Evolutionary conservation across 2,888 invertebrate genomes (phyloP), one percentile per base, ranked within the genome.

Genomic region (Drosophila diplacantha): DNA sequence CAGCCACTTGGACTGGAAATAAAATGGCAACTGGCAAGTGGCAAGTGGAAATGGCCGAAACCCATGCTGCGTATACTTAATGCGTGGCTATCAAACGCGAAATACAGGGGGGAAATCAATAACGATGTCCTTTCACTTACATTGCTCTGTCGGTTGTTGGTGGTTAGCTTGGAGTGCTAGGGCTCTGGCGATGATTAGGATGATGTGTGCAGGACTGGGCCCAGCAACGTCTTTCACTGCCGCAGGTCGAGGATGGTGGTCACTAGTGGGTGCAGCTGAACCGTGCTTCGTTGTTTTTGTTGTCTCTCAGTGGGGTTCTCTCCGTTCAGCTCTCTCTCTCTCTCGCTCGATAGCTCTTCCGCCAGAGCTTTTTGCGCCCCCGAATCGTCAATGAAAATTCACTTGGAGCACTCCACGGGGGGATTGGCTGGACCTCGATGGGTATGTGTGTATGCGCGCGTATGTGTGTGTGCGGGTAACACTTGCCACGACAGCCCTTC

Each of bases 261-360:
- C 51, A 49, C 24, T 32, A n/a, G 24, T 52, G 46, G 70, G 74
- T 75, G 84, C 78, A 81, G 74, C 75, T 53, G 60, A 73, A 72
- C 65, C 71, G 52, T 63, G 71, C 46, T 76, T 83, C 83, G 81
- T 84, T 84, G 81, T 81, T 80, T 73, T 81, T 79, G 82, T 79
- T 83, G 64, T 79, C 44, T 44, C 44, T 44, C 44, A 62, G 67
- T 60, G 60, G 54, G 46, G 63, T 67, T 55, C 64, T 57, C 55
- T 55, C 34, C 37, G 26, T 14, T 44, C 44, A 8, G 44, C 26
- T 46, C 24, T 50, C 51, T 18, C 35, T 18, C 52, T 55, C 18
- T 8, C 59, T 53, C 32, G 46, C 41, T 53, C 32, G 46, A 38
- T 49, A 51, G 52, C 38, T 49, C 64, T 52, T 26, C 32, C 38